Conservation (phyloP, 1,140 invertebrate genomes). For the Drosophila paulistorum region DNA sequence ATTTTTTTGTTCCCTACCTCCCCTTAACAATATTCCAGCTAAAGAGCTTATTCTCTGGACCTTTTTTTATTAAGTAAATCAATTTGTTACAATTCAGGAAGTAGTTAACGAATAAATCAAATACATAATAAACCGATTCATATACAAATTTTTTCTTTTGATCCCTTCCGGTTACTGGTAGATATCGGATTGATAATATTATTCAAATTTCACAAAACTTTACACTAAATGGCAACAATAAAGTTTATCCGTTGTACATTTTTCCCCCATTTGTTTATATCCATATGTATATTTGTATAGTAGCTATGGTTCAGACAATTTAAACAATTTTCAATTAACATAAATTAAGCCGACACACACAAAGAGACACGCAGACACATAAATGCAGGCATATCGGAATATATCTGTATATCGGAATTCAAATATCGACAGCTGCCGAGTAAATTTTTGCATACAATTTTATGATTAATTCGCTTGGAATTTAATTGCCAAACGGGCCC, state of each 20-base stretch:
- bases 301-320: slow-evolving; percentile 11
- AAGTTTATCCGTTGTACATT: slow-evolving; percentile 1
- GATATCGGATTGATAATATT: slow-evolving; percentile 1
- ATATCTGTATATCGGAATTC: slow-evolving; percentile 17
- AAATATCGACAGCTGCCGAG: slow-evolving; percentile 23
- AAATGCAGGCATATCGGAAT: slow-evolving; percentile 13
- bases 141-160: not conserved
- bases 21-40: no score
- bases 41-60: no score
- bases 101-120: no score
- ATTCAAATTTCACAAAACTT: slow-evolving; percentile 5
- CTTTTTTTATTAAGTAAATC: no score
- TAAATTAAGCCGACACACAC: slow-evolving; percentile 33
- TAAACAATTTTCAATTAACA: slow-evolving; percentile 47
- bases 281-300: not conserved
- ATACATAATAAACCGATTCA: not conserved
- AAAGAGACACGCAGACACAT: not conserved
- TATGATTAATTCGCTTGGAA: slow-evolving; percentile 43
- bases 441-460: slow-evolving; percentile 34
- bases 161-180: not conserved
- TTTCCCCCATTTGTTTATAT: not conserved
- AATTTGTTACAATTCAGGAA: no score
- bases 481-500: slow-evolving; percentile 42
- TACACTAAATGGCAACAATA: slow-evolving; percentile 1
- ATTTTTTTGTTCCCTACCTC: no score